Percentiles rank a stretch among this genome's conserved stretches.
Conservation (phyloP, 2,797 vertebrate species). For the Cetoscarus ocellatus region DNA sequence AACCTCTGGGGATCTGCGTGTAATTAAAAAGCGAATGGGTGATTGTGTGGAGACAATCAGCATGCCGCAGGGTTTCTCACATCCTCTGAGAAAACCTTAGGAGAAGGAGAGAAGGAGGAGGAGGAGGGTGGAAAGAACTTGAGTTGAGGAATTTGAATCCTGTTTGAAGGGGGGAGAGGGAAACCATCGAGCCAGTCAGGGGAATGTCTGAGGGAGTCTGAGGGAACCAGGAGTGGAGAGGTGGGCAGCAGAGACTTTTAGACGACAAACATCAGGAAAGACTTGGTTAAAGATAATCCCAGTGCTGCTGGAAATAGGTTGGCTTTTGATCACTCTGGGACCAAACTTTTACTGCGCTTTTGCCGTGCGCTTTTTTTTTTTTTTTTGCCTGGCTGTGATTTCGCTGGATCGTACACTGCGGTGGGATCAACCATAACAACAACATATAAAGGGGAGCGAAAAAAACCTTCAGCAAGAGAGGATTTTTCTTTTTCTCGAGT, state of each 20-base stretch:
- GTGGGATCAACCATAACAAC: conserved; percentile 34
- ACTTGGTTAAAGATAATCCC: conserved; percentile 47
- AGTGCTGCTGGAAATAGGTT: conserved; percentile 40
- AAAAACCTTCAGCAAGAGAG: background rate
- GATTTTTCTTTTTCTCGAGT: background rate
- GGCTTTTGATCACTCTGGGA: conserved; percentile 2
- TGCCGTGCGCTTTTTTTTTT: background rate
- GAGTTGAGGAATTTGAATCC: conserved; percentile 85
- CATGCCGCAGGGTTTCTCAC: conserved; percentile 67
- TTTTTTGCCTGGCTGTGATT: background rate
- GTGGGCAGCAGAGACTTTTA: conserved; percentile 50
- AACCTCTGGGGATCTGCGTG: conserved; percentile 43
- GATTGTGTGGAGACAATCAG: conserved; percentile 73
- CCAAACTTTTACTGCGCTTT: conserved; percentile 5
- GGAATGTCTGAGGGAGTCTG: conserved; percentile 51
- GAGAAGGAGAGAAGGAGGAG: conserved; percentile 54
- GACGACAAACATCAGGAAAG: conserved; percentile 40
- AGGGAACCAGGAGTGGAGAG: conserved; percentile 34
- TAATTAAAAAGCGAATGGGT: conserved; percentile 72
- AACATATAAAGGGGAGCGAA: background rate
- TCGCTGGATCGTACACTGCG: background rate
- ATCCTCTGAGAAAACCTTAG: conserved; percentile 60
- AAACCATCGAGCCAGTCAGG: conserved; percentile 36
- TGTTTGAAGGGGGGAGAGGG: conserved; percentile 70
- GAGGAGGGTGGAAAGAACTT: conserved; percentile 74